phyloP scores from a whole-genome alignment of 2,797 vertebrate species.

The Acanthiza pusilla region DNA sequence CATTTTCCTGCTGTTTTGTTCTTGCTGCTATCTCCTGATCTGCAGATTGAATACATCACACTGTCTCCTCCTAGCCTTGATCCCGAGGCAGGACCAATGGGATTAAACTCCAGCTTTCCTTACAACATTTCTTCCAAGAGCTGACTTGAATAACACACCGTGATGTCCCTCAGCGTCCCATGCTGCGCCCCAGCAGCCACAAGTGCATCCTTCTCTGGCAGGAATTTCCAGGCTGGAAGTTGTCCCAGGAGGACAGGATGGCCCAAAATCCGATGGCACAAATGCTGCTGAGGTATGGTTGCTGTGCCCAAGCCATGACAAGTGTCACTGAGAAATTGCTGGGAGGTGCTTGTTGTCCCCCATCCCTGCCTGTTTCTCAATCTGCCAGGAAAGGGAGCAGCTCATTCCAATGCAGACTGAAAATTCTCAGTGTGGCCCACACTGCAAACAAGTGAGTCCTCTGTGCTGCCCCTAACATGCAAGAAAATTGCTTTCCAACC shows the following conservation, averaged over 20 bases:
- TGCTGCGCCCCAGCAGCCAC: not conserved
- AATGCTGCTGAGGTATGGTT: not conserved
- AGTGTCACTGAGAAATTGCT: not conserved
- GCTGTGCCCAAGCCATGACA: not conserved
- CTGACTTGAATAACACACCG: fast-evolving
- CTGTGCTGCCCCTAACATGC: fast-evolving
- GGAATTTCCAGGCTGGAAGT: not conserved
- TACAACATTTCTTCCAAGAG: not conserved
- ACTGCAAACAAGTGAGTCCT: not conserved
- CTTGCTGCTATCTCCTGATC: not conserved
- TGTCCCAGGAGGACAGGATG: not conserved
- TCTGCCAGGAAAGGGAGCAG: not conserved
- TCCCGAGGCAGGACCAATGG: not conserved
- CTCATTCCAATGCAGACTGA: not conserved
- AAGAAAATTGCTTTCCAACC: not conserved
- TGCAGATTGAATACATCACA: not conserved
- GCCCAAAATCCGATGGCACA: not conserved
- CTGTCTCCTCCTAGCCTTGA: not conserved
- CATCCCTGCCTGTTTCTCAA: not conserved
- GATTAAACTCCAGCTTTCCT: not conserved
- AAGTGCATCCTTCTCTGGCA: not conserved
- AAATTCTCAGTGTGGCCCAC: not conserved
- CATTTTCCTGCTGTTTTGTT: not conserved
- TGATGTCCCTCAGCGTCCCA: not conserved
- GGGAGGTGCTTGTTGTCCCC: not conserved